phyloP scores from a whole-genome alignment of 2,113 vertebrate genomes.

The Melanerpes aurifrons region DNA sequence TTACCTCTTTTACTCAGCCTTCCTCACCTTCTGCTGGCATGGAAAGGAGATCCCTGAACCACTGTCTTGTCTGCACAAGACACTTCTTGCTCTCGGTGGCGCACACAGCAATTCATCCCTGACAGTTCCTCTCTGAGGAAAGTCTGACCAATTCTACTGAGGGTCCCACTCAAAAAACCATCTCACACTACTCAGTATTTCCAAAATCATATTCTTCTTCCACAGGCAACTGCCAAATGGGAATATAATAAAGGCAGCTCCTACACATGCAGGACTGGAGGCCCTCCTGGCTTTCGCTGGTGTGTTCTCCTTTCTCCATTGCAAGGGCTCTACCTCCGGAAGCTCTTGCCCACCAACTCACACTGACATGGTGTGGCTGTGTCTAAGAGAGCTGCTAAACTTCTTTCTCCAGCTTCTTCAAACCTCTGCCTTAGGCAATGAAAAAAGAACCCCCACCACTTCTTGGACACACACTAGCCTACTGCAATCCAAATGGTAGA shows the following conservation, averaged over 20 bases:
- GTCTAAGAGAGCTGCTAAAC: neutral
- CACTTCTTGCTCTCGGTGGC: neutral
- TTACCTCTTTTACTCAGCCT: neutral
- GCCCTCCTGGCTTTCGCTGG: neutral
- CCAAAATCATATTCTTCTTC: neutral
- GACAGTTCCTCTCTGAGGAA: neutral
- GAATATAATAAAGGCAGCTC: neutral
- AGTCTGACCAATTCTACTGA: constrained; percentile 1
- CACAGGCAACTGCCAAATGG: neutral
- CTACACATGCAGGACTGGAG: neutral
- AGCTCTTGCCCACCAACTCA: neutral
- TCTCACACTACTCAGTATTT: neutral
- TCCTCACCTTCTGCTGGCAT: neutral
- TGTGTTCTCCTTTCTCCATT: neutral
- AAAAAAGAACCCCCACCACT: neutral
- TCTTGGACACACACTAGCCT: fast-evolving
- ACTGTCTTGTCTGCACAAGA: neutral
- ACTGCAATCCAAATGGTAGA: neutral
- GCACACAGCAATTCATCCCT: neutral
- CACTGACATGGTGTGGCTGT: neutral
- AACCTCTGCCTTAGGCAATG: neutral
- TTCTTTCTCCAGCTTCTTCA: neutral
- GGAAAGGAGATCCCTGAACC: constrained; percentile 4
- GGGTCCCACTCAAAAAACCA: neutral
- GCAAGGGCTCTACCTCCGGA: neutral